phyloP scores from a whole-genome alignment of 2,797 vertebrate species.

The Intellagama lesueurii region DNA sequence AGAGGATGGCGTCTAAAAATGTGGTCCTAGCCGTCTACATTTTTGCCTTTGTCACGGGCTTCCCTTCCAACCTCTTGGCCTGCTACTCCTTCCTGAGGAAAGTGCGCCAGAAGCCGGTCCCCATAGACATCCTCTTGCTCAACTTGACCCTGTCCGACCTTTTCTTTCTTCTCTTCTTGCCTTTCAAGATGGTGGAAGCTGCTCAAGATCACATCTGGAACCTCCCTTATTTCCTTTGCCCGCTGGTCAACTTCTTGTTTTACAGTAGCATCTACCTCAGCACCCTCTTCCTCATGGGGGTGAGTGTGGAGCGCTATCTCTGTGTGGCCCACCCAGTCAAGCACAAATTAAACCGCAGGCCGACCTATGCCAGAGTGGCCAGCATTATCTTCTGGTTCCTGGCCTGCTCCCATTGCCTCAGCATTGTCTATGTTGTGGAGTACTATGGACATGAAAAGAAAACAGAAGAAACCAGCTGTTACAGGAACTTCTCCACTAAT shows the following conservation, averaged over 20 bases:
- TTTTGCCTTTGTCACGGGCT: conserved; percentile 83
- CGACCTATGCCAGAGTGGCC: conserved; percentile 73
- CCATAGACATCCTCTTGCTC: conserved; percentile 87
- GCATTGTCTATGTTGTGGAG: conserved; percentile 80
- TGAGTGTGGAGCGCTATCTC: conserved; percentile 89
- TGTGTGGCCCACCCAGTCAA: conserved; percentile 86
- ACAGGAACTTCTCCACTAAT: conserved; percentile 75
- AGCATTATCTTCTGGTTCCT: conserved; percentile 83
- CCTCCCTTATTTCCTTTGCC: conserved; percentile 78
- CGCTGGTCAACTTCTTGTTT: conserved; percentile 83
- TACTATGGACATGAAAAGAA: fast-evolving
- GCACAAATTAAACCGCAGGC: conserved; percentile 81
- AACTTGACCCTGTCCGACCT: conserved; percentile 91
- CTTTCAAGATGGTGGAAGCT: conserved; percentile 87
- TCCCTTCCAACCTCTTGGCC: conserved; percentile 86
- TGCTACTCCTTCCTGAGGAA: conserved; percentile 82
- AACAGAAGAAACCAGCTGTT: conserved; percentile 73
- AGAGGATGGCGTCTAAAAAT: not conserved
- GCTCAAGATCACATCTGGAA: conserved; percentile 77
- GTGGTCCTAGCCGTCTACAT: conserved; percentile 79
- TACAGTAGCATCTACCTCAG: conserved; percentile 92
- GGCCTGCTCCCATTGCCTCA: conserved; percentile 82
- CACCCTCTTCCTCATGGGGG: conserved; percentile 86
- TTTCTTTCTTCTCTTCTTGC: conserved; percentile 85
- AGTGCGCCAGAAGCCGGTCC: conserved; percentile 72